Conservation (phyloP, 2,113 vertebrate genomes). For the Tapirus terrestris region DNA sequence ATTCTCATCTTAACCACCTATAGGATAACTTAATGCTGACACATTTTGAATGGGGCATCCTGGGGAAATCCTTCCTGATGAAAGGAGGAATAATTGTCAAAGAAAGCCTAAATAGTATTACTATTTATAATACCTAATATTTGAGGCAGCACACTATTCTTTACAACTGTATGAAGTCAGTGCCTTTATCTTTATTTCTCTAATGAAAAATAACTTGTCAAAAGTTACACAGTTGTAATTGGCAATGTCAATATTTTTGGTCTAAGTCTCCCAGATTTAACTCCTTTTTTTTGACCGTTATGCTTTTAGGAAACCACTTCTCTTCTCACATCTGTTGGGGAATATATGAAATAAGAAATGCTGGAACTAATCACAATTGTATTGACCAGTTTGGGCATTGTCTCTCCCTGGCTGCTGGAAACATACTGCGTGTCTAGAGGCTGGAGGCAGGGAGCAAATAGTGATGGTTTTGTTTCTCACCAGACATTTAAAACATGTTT, state of each 20-base stretch:
- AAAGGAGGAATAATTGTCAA: not conserved
- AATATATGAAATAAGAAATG: not conserved
- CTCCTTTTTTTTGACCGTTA: not conserved
- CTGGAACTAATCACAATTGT: not conserved
- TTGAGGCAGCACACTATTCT: not conserved
- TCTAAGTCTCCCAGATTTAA: not conserved
- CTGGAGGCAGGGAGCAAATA: not conserved
- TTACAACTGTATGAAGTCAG: not conserved
- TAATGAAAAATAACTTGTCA: constrained; percentile 4
- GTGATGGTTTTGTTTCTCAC: not conserved
- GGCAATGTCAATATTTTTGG: not conserved
- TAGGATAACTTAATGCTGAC: not conserved
- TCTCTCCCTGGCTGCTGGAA: not conserved
- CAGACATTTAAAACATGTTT: not conserved
- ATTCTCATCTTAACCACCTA: not conserved
- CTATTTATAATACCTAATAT: not conserved
- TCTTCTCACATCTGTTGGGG: not conserved
- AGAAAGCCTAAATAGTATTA: not conserved
- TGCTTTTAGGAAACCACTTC: not conserved
- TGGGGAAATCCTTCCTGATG: not conserved
- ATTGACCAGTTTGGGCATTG: not conserved
- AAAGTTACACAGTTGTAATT: not conserved
- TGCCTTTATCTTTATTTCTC: not conserved
- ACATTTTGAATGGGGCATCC: not conserved
- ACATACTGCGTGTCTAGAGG: not conserved